Evolutionary conservation across 1,140 invertebrate species (phyloP).

Genomic region (Anadara kagoshimensis): DNA sequence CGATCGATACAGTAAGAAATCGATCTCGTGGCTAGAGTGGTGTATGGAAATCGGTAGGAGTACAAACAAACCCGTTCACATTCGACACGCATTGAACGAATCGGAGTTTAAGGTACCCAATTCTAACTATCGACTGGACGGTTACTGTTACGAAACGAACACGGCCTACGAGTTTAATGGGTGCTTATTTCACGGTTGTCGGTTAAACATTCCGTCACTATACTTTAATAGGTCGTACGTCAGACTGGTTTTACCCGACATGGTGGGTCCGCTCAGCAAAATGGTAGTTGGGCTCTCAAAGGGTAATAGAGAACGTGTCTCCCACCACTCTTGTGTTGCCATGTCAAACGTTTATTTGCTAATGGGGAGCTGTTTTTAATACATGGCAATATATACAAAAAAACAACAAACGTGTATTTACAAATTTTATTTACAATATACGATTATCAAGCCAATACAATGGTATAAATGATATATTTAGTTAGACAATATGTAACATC

Average conservation of each 20-base stretch:
- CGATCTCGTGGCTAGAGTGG: slow-evolving; percentile 30
- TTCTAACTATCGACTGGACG: slow-evolving; percentile 35
- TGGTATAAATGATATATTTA: not conserved
- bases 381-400: not conserved
- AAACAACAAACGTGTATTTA: slow-evolving; percentile 1
- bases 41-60: slow-evolving; percentile 1
- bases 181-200: slow-evolving; percentile 42
- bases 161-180: slow-evolving; percentile 49
- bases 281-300: not conserved
- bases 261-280: not conserved
- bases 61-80: not conserved
- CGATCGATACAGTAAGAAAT: slow-evolving; percentile 21
- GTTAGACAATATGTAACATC: slow-evolving; percentile 5
- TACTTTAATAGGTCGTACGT: too few species aligned
- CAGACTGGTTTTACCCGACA: not conserved
- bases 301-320: not conserved
- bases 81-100: slow-evolving; percentile 34
- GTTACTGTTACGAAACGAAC: slow-evolving; percentile 17
- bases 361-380: not conserved
- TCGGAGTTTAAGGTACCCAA: slow-evolving; percentile 19
- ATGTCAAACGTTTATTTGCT: too few species aligned
- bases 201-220: too few species aligned
- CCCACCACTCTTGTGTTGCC: not conserved
- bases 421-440: not conserved
- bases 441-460: too few species aligned